Percentiles rank a stretch among this genome's conserved stretches.
Conservation (phyloP, 2,888 invertebrate species). For the Lepidochrysops patricia region DNA sequence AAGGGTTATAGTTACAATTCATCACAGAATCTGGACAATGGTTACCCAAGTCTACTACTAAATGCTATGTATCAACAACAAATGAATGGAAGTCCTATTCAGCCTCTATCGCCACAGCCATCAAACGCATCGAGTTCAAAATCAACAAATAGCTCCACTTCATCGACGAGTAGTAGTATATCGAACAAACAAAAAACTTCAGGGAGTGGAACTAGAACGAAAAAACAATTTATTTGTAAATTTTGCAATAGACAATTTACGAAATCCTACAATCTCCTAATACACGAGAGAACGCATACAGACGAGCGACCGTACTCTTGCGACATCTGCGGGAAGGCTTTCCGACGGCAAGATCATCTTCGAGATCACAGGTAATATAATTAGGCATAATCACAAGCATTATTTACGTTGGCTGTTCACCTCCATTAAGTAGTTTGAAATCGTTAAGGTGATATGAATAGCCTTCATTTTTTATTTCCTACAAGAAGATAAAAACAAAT, state of each 20-base stretch:
- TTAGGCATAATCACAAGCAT: conserved; percentile 49
- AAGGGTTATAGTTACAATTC: conserved; percentile 62
- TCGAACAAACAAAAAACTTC: conserved; percentile 63
- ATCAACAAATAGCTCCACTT: conserved; percentile 62
- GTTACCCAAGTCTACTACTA: conserved; percentile 81
- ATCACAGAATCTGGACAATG: conserved; percentile 77
- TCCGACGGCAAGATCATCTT: conserved; percentile 96
- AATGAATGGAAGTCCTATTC: conserved; percentile 63
- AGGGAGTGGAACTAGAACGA: conserved; percentile 85
- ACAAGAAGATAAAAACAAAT: not conserved
- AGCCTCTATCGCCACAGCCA: conserved; percentile 59
- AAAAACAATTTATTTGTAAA: conserved; percentile 98
- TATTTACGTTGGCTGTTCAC: not conserved
- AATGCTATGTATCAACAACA: conserved; percentile 79
- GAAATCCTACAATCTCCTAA: conserved; percentile 96
- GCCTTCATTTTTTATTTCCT: not conserved
- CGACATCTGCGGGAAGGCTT: conserved; percentile 98
- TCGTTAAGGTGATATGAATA: not conserved
- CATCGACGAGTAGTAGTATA: conserved; percentile 59
- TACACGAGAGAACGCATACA: conserved; percentile 98
- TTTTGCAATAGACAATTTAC: conserved; percentile 98
- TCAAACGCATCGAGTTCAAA: conserved; percentile 58
- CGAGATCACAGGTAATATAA: conserved; percentile 89
- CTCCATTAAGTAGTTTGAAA: conserved; percentile 3
- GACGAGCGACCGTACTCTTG: conserved; percentile 98